Evolutionary conservation across 1,140 invertebrate species (phyloP), one percentile per base, ranked within the genome.

Genomic region (Eumaeus atala): DNA sequence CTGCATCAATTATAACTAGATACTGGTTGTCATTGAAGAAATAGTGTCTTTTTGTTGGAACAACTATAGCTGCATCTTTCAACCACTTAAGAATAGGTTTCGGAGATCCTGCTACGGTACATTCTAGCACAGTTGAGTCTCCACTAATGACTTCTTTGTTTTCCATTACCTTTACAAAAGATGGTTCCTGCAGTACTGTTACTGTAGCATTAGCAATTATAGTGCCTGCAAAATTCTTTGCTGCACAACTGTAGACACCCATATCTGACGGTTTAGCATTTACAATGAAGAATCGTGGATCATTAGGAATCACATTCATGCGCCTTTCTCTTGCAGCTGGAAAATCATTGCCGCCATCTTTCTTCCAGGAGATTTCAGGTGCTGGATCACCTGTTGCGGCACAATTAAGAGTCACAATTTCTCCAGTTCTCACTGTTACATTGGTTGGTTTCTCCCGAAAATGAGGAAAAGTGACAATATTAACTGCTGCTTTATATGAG

Each of bases 271-370:
- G 90, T 83, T 96, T 96, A 7, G 96, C 94, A 87, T 97, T 93
- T 8, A 96, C 90, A 60, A 99, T 98, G 69, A 97, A 96, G 69
- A 98, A 96, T 2, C 94, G 92, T 80, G 97, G 95, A 82, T 98
- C 97, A 17, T 92, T 92, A 0, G 95, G 93, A 91, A 96, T 96
- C 35, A 98, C 95, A 77, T 96, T 94, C 92, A 99, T 94, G 17
- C 97, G 89, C 40, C 97, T 91, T 79, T 98, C 97, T 55, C 94
- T 90, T 11, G 97, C 97, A 8, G 97, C 97, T 9, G 97, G 97
- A 81, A 99, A 98, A 80, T 97, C 94, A 77, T 95, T 95, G 0
- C 94, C 95, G n/a, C 94, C 95, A 88, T 98, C 96, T 84, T 98
- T 98, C 69, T 96, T 93, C 92, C 97, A 96, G 0, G 94, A 92